These are phyloP conservation scores for Dinocampus coccinellae DNA, from an alignment of 2,888 invertebrate genomes.

Conservation along the genomic window DNA sequence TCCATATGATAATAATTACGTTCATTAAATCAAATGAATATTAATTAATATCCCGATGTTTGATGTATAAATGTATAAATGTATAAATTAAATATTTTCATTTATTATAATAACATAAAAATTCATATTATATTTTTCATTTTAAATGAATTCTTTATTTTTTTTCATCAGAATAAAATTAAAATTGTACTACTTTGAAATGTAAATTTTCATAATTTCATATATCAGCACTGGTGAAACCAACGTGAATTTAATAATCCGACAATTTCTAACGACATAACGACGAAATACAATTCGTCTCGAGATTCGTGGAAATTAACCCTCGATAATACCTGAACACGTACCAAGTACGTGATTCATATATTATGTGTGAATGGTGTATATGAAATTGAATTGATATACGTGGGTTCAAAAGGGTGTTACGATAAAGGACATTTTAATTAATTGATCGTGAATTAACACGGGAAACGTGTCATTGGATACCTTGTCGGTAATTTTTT, in stretches of 20 bases:
- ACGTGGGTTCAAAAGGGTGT: conserved; percentile 5
- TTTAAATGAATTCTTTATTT: neutral
- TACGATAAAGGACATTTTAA: conserved; percentile 8
- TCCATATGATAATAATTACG: too few relatives aligned
- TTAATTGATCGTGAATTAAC: conserved; percentile 4
- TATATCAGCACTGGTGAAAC: neutral
- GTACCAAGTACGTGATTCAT: conserved; percentile 24
- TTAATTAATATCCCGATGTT: too few relatives aligned
- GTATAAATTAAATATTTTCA: too few relatives aligned
- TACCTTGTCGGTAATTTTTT: too few relatives aligned
- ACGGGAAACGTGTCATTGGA: neutral
- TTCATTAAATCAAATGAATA: too few relatives aligned
- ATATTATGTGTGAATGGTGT: conserved; percentile 9
- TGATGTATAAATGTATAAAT: too few relatives aligned
- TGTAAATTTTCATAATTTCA: neutral
- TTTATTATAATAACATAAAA: too few relatives aligned
- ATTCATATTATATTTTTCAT: too few relatives aligned
- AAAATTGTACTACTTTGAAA: neutral
- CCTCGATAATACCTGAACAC: conserved; percentile 23
- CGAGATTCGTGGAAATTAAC: conserved; percentile 10
- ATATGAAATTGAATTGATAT: conserved; percentile 21
- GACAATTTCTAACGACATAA: neutral
- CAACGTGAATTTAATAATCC: conserved; percentile 16
- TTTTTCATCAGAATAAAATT: neutral
- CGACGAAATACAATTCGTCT: conserved; percentile 4